Base-by-base conservation (phyloP, 1,140 invertebrate genomes). In the Dysdera silvatica region DNA sequence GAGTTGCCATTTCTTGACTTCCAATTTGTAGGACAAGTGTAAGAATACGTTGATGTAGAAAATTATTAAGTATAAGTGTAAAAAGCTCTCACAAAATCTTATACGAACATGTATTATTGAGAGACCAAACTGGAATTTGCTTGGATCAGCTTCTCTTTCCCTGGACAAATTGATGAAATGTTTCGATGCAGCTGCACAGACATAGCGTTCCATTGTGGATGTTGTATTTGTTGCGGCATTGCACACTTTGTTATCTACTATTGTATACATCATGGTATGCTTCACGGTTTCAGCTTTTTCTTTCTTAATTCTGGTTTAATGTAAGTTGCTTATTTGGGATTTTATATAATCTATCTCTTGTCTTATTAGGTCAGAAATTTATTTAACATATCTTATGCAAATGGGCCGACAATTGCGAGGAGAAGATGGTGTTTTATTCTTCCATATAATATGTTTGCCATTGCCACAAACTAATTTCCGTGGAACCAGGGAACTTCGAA, bases 191-290 rank as follows among this genome's bases (percentile, higher is more conserved):
- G 49, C 35, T n/a, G 67, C 66, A 67, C 74, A 77, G 28, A 77
- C 71, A 61, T 74, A 77, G 57, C 76, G 78, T 16, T 69, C 64
- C 47, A 61, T 66, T 14, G 75, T 70, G 18, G 74, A 78, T 59
- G 47, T 68, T 29, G 71, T 77, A 0, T 53, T 53, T 10, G 73
- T 74, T 24, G 73, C 57, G 7, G 73, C 72, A 66, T 79, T 77
- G 45, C 73, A 75, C 4, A 77, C 73, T 71, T 80, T 78, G 8
- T 71, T 74, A 61, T 79, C 75, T n/a, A 79, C 68, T 73, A 79
- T 77, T 26, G 74, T 77, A 24, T 75, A 67, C n/a, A 61, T 33
- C 31, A 75, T 41, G 61, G 55, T 60, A 59, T 72, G 69, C n/a
- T 49, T 61, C 20, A 75, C 56, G 37, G 26, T 35, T 20, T 72